Evolutionary conservation across 2,113 vertebrate genomes (phyloP), one percentile per base, ranked within the genome.

Genomic region (Tenebrosternarchus preto): DNA sequence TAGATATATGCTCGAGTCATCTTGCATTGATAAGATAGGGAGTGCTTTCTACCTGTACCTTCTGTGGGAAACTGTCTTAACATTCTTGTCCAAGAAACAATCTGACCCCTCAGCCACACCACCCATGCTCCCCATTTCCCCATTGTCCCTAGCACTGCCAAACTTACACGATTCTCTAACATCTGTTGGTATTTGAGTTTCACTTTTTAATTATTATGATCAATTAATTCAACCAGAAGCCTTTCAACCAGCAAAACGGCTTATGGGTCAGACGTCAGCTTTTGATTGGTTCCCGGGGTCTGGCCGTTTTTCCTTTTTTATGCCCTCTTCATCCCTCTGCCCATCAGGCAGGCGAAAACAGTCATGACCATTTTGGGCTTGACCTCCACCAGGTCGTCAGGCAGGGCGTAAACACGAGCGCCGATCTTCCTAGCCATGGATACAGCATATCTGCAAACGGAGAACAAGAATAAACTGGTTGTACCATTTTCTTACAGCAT

Each of bases 281-380:
- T 88, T 85, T 86, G 85, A 82, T 85, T 80, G 64, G 63, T 73
- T 50, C 73, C 36, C 76, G 55, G 39, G 39, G 11, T 25, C 31
- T 53, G 22, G 17, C 66, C 31, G 27, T 55, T 55, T 16, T 9
- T 5, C 4, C 39, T 2, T 73, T 29, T 39, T 77, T 95, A 98
- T 79, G 91, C 94, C 84, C 90, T 88, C 89, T 98, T 98, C 96
- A 99, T 95, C 77, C 97, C 96, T 84, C 97, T 91, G 75, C 96
- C 97, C 97, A 99, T 98, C 93, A 99, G 92, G 89, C 97, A 99
- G 22, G 97, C 97, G 81, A 98, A 99, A 85, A 98, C 95, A 0
- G 96, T 99, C 97, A 99, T 97, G 88, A 99, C 97, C 97, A 98
- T 97, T 92, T 98, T 99, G 78, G 95, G 95, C 84, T 97, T 99